Evolutionary conservation across 2,888 invertebrate species (phyloP).

Genomic region (Eupithecia centaureata): DNA sequence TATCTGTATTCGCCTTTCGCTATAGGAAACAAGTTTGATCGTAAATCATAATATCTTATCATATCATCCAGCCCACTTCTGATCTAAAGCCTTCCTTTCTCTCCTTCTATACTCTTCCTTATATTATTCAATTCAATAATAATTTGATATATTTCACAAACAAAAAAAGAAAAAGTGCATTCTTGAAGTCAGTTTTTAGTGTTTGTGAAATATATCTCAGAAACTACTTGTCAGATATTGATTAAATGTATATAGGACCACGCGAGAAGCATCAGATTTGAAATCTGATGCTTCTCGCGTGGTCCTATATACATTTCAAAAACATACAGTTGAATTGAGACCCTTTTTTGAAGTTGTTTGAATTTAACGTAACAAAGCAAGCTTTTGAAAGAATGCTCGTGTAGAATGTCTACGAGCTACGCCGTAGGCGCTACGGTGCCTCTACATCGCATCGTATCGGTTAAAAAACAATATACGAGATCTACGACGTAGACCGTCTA

Average conservation of each 20-base stretch:
- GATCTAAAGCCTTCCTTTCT: neutral
- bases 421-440: neutral
- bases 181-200: too few species aligned
- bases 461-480: too few species aligned
- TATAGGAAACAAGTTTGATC: neutral
- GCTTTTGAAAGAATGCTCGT: neutral
- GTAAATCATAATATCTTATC: neutral
- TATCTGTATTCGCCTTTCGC: neutral
- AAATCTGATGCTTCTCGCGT: too few species aligned
- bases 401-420: neutral
- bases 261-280: too few species aligned
- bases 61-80: neutral
- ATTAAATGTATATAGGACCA: too few species aligned
- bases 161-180: too few species aligned
- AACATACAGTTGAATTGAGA: too few species aligned
- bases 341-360: too few species aligned
- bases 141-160: too few species aligned
- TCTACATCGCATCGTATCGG: neutral
- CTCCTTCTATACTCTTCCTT: neutral
- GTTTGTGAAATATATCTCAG: too few species aligned
- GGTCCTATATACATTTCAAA: too few species aligned
- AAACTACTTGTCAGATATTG: too few species aligned
- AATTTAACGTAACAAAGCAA: neutral
- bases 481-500: conserved; percentile 23
- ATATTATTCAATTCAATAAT: neutral